These are phyloP conservation scores for Odontothrips loti DNA, from an alignment of 2,888 invertebrate species.

Conservation along the genomic window DNA sequence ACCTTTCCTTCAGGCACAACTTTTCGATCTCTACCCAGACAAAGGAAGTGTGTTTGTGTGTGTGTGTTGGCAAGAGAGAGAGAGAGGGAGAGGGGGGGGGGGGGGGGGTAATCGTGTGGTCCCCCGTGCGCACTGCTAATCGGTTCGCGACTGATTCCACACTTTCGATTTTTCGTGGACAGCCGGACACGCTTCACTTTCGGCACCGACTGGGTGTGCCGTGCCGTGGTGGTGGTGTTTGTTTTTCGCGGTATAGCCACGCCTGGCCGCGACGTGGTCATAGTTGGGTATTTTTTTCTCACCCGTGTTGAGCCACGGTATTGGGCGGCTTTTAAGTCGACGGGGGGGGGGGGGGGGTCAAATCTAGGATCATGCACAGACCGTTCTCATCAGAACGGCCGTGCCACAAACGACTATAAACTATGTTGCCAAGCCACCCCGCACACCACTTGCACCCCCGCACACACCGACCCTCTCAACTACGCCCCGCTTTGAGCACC, in stretches of 20 bases:
- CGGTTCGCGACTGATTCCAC: conserved; percentile 4
- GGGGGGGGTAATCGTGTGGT: background rate
- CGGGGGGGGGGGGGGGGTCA: no score
- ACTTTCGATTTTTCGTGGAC: background rate
- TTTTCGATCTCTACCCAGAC: no score
- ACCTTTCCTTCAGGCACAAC: background rate
- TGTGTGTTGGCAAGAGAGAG: no score
- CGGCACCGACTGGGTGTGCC: background rate
- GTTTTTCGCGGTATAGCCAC: background rate
- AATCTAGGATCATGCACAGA: no score
- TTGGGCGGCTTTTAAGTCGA: background rate
- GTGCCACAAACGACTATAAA: background rate
- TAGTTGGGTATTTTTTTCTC: background rate
- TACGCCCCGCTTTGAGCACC: background rate
- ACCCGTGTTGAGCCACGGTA: background rate
- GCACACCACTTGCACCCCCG: background rate
- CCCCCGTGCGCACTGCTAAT: background rate
- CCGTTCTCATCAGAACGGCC: no score
- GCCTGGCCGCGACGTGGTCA: background rate
- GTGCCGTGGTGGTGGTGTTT: background rate
- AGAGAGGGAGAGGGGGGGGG: no score
- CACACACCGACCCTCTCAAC: background rate
- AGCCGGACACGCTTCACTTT: background rate
- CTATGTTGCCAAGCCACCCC: background rate
- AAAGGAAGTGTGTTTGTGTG: no score